Conservation (phyloP, 1,140 invertebrate species). For the Anoplophora glabripennis region DNA sequence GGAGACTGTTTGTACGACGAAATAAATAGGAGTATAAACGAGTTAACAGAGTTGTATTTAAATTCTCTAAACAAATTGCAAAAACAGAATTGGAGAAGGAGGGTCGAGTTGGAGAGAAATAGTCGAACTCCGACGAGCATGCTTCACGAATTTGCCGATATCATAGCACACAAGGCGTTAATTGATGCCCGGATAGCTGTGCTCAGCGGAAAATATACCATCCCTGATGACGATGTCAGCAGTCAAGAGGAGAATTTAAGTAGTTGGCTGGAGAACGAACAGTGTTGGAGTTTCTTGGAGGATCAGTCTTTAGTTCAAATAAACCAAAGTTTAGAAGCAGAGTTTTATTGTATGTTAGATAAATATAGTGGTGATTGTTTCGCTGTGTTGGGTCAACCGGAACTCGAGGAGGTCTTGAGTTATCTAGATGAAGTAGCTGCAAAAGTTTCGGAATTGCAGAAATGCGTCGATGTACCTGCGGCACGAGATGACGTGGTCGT, state of each 20-base stretch:
- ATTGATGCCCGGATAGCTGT: conserved; percentile 68
- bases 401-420: conserved; percentile 33
- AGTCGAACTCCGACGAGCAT: conserved; percentile 53
- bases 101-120: conserved; percentile 52
- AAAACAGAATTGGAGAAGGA: conserved; percentile 44
- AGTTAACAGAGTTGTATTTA: conserved; percentile 64
- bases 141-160: conserved; percentile 68
- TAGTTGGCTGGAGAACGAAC: conserved; percentile 36
- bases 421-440: conserved; percentile 34
- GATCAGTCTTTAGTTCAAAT: conserved; percentile 36
- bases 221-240: conserved; percentile 16
- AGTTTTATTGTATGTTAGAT: conserved; percentile 44
- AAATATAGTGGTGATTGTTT: conserved; percentile 35
- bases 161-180: conserved; percentile 72
- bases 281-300: conserved; percentile 31
- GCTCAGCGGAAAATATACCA: conserved; percentile 51
- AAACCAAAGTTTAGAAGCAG: conserved; percentile 42
- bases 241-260: conserved; percentile 15
- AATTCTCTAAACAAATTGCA: conserved; percentile 54
- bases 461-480: conserved; percentile 29
- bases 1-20: conserved; percentile 64
- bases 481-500: conserved; percentile 14
- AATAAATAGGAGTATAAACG: conserved; percentile 64
- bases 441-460: conserved; percentile 38
- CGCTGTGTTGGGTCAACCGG: conserved; percentile 30